Base-by-base conservation (phyloP, 2,888 invertebrate genomes). In the Anaspis maculata region DNA sequence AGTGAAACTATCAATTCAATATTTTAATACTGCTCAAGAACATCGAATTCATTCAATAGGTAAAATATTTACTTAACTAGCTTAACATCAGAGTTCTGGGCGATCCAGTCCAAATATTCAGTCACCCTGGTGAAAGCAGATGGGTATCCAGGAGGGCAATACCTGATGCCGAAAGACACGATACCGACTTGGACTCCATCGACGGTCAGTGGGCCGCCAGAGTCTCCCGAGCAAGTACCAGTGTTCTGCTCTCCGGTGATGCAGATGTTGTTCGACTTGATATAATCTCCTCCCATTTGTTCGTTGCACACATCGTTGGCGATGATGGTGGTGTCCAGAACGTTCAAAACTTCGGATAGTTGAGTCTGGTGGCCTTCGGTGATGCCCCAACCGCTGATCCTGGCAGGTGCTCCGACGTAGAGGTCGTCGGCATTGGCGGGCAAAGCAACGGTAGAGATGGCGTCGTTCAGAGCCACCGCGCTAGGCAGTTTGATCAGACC, bases 381-480 rank as follows among this genome's bases (percentile, higher is more conserved):
- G 10, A 39, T 23, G 3, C 48, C 48, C 48, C 48, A 48, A 3
- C 47, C 47, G 22, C 47, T 47, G 3, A 45, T 29, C 32, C 36
- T 42, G 1, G 30, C 45, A 14, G 13, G 30, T 10, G 15, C 11
- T 10, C 39, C 43, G 31, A 13, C 31, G 14, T 24, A 37, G 14
- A 25, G 23, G 10, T 32, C 24, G 7, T 14, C 9, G 15, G 13
- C 34, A 21, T 27, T 27, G 14, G 30, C 19, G 19, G 53, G 54
- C 16, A 57, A 46, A 35, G 57, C 57, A 23, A 57, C 52, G 1
- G 57, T 56, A 15, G 51, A 40, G 2, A 60, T 53, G 34, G 48
- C 48, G 30, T 52, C 44, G 12, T 50, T 51, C 16, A 54, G 42
- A 5, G 37, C 34, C 2, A 51, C 48, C 1, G 37, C 14, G 10